Evolutionary conservation across 2,113 vertebrate species (phyloP).

Genomic region (Crotophaga sulcirostris): DNA sequence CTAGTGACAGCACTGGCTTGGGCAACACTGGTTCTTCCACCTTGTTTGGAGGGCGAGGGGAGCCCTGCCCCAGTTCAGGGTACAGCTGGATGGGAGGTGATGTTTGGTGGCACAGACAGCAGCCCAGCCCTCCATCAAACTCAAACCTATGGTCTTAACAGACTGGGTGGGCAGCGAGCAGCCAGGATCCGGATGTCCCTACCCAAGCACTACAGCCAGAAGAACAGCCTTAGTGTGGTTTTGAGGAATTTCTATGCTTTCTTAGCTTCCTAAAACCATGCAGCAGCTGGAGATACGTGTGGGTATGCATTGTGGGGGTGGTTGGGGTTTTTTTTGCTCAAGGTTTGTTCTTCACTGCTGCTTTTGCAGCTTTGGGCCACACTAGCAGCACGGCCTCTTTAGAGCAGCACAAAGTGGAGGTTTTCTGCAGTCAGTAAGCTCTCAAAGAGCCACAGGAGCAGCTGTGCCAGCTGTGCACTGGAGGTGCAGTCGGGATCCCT

Average conservation of each 20-base stretch:
- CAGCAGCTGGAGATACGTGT: not conserved
- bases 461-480: not conserved
- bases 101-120: not conserved
- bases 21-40: not conserved
- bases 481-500: rapidly evolving
- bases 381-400: not conserved
- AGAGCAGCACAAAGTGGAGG: not conserved
- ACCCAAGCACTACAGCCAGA: not conserved
- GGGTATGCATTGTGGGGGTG: rapidly evolving
- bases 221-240: not conserved
- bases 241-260: not conserved
- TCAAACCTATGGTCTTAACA: rapidly evolving
- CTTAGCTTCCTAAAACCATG: not conserved
- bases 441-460: not conserved
- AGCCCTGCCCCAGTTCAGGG: not conserved
- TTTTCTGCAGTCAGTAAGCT: not conserved
- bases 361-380: not conserved
- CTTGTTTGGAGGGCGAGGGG: rapidly evolving
- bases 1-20: rapidly evolving
- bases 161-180: rapidly evolving
- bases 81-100: not conserved
- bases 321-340: not conserved
- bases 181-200: not conserved
- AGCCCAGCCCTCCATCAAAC: not conserved
- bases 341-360: not conserved